Conservation (phyloP, 2,888 invertebrate genomes). For the Synanthedon myopaeformis region DNA sequence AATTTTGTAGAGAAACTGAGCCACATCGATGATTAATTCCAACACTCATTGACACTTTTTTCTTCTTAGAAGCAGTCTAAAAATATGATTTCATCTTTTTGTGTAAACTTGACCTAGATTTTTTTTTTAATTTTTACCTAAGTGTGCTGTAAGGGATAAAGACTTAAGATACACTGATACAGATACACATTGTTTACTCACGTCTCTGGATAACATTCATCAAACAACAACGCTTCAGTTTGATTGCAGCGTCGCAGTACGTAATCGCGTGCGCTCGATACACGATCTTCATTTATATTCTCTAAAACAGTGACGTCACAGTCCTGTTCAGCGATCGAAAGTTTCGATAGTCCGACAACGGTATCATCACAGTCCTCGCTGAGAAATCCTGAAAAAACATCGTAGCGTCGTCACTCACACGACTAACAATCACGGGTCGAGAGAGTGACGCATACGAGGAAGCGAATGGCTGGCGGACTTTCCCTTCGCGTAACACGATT, state of each 20-base stretch:
- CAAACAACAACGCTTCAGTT: constrained; percentile 71
- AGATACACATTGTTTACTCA: constrained; percentile 37
- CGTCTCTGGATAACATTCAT: constrained; percentile 75
- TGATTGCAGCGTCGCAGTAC: constrained; percentile 78
- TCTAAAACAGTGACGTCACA: constrained; percentile 57
- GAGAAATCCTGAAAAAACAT: constrained; percentile 54
- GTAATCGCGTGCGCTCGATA: constrained; percentile 54
- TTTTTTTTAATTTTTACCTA: too few relatives aligned
- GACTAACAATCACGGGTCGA: background rate
- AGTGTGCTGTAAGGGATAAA: too few relatives aligned
- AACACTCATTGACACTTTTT: too few relatives aligned
- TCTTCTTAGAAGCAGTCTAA: too few relatives aligned
- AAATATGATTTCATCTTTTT: too few relatives aligned
- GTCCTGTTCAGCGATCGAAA: constrained; percentile 58
- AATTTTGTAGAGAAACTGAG: too few relatives aligned
- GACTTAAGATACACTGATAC: too few relatives aligned
- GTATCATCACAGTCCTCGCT: constrained; percentile 70
- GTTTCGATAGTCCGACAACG: constrained; percentile 63
- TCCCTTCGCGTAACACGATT: constrained; percentile 52
- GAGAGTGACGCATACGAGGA: constrained; percentile 35
- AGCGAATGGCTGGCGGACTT: constrained; percentile 45
- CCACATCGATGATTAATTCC: too few relatives aligned
- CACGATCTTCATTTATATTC: constrained; percentile 49
- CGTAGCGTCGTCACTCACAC: background rate
- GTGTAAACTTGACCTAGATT: too few relatives aligned